Percentiles rank a stretch among this genome's conserved stretches.
phyloP scores from a whole-genome alignment of 2,797 vertebrate genomes.

The Anabas testudineus region DNA sequence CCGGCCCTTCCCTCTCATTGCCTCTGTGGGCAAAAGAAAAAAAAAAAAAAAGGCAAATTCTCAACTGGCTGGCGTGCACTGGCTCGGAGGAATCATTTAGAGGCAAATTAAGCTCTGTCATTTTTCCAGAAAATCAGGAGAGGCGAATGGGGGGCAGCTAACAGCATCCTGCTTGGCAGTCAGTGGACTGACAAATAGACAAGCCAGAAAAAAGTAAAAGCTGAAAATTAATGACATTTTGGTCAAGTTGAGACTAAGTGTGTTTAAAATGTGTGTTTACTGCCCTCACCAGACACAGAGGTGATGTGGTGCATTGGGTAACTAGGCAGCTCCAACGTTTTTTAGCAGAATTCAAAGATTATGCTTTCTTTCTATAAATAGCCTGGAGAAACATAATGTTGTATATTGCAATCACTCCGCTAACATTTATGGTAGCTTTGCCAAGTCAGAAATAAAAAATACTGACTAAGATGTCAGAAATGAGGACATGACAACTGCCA shows the following conservation, averaged over 20 bases:
- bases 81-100: constrained; percentile 37
- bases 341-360: no score
- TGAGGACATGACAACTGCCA: constrained; percentile 10
- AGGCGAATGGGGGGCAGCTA: constrained; percentile 11
- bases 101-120: constrained; percentile 45
- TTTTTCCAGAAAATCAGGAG: constrained; percentile 34
- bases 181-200: constrained; percentile 6
- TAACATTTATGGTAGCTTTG: not conserved
- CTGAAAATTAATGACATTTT: not conserved
- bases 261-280: constrained; percentile 6
- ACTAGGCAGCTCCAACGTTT: not conserved
- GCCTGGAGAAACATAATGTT: not conserved
- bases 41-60: constrained; percentile 25
- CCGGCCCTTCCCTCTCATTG: not conserved
- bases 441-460: not conserved
- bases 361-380: not conserved
- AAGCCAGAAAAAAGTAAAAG: not conserved
- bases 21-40: constrained; percentile 7
- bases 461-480: not conserved
- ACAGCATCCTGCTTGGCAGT: constrained; percentile 28
- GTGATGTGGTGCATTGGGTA: not conserved
- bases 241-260: not conserved
- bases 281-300: not conserved
- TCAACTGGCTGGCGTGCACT: constrained; percentile 26
- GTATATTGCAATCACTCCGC: no score